A percentile compares a stretch with the other conserved stretches of the same genome.
phyloP scores from a whole-genome alignment of 2,113 vertebrate species.

The Burhinus oedicnemus region DNA sequence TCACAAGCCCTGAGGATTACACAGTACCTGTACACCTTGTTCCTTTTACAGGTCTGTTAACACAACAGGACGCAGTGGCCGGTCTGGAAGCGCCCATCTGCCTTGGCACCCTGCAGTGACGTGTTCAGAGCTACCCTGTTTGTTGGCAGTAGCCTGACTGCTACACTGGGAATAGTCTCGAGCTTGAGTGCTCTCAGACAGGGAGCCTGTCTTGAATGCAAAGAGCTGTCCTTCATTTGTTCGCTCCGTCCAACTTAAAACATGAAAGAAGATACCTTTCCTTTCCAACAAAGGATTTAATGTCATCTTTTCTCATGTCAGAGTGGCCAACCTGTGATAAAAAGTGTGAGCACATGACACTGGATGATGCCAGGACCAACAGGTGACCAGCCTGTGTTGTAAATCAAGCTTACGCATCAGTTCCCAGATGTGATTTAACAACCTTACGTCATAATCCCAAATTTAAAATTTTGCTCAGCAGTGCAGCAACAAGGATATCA shows the following conservation, averaged over 20 bases:
- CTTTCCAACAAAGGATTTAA: neutral
- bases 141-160: neutral
- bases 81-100: neutral
- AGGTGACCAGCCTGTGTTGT: neutral
- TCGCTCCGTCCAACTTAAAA: neutral
- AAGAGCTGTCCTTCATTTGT: neutral
- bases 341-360: neutral
- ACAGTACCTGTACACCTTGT: neutral
- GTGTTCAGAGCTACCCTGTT: neutral
- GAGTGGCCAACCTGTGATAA: neutral
- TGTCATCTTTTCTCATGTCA: neutral
- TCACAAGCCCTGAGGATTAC: neutral
- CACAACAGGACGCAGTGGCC: neutral
- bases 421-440: neutral
- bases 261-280: neutral
- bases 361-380: neutral
- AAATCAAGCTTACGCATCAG: neutral
- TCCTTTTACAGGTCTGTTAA: neutral
- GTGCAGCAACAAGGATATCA: neutral
- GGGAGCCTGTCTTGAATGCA: neutral
- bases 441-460: neutral
- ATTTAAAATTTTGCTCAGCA: neutral
- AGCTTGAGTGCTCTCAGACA: neutral
- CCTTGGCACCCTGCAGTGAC: neutral
- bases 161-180: neutral